A percentile compares a stretch with the other conserved stretches of the same genome.
Evolutionary conservation across 2,888 invertebrate species (phyloP).

Genomic region (Cephus rjabovi): DNA sequence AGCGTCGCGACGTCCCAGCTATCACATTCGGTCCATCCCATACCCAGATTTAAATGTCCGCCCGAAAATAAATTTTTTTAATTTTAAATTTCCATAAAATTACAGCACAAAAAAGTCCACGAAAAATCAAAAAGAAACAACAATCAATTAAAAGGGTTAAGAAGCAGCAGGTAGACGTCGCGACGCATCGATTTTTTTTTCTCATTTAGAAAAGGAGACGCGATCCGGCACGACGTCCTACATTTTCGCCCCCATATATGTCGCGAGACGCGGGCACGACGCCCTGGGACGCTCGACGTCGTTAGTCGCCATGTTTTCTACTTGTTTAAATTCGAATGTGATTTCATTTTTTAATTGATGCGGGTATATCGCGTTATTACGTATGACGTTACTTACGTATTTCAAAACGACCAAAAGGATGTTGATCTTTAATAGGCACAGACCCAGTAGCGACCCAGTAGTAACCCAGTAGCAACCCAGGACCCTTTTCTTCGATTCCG

Average conservation of each 20-base stretch:
- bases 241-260: slow-evolving; percentile 54
- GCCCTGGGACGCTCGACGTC: not conserved
- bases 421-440: not conserved
- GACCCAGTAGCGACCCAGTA: no score
- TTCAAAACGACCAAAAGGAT: not conserved
- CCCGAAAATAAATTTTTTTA: no score
- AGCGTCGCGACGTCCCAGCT: not conserved
- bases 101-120: no score
- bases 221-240: slow-evolving; percentile 41
- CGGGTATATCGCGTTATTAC: not conserved
- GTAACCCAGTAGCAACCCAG: no score
- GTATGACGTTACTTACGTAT: not conserved
- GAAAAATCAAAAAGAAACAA: no score
- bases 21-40: not conserved
- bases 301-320: not conserved
- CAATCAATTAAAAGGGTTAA: not conserved
- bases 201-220: not conserved
- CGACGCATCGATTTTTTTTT: not conserved
- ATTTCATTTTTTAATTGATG: not conserved
- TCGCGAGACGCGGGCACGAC: slow-evolving; percentile 30
- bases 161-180: not conserved
- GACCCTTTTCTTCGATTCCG: no score
- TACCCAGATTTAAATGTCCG: not conserved
- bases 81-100: no score
- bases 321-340: not conserved